A percentile compares a stretch with the other conserved stretches of the same genome.
phyloP scores from a whole-genome alignment of 2,888 invertebrate species.

The Adineta ricciae region DNA sequence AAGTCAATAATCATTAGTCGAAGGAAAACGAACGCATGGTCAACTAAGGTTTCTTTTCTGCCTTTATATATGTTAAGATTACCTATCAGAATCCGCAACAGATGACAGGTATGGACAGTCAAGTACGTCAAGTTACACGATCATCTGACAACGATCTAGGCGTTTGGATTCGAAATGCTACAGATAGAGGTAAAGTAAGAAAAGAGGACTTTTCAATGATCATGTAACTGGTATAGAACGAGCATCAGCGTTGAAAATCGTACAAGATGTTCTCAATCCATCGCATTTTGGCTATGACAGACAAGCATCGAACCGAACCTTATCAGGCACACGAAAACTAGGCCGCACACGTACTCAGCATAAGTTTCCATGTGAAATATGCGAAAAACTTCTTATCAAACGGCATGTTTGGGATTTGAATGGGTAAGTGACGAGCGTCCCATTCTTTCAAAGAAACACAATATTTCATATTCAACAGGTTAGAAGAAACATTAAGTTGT shows the following conservation, averaged over 20 bases:
- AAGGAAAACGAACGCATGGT: not conserved
- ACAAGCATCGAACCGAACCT: not conserved
- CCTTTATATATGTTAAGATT: not conserved
- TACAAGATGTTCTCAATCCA: conserved; percentile 14
- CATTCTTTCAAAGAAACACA: not conserved
- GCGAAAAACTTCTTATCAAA: conserved; percentile 17
- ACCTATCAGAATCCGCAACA: not conserved
- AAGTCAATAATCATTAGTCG: not conserved
- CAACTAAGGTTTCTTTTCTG: not conserved
- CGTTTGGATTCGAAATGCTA: not conserved
- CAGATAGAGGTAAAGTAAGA: not conserved
- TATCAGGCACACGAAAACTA: not conserved
- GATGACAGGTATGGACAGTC: not conserved
- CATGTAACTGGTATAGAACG: no score
- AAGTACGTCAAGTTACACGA: not conserved
- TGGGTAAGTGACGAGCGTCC: not conserved
- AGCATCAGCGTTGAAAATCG: not conserved
- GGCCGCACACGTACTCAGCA: not conserved
- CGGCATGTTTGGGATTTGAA: conserved; percentile 7
- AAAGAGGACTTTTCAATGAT: no score
- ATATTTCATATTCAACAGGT: not conserved
- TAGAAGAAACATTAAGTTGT: not conserved
- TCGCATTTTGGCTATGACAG: not conserved
- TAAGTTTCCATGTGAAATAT: conserved; percentile 7
- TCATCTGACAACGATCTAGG: not conserved